Percentiles rank a stretch among this genome's conserved stretches.
These are phyloP conservation scores for Drosophila nikananu DNA, from an alignment of 1,140 invertebrate genomes.

Conservation along the genomic window DNA sequence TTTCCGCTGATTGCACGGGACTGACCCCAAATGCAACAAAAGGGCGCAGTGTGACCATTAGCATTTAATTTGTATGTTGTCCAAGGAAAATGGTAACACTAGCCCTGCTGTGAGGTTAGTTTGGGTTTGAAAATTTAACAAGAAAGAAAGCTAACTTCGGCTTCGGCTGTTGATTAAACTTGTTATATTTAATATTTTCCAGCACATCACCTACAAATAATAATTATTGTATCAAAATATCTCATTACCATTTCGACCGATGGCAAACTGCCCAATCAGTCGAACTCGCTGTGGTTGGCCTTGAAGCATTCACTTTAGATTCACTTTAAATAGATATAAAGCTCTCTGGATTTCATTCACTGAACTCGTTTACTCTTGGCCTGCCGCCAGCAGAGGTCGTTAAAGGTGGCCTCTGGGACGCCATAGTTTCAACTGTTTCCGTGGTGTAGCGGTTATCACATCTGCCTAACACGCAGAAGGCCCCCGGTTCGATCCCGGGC, in stretches of 20 bases:
- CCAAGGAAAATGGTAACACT: background rate
- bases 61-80: background rate
- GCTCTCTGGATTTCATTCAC: constrained; percentile 24
- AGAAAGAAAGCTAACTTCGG: no score
- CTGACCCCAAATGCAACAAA: constrained; percentile 35
- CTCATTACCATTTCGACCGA: constrained; percentile 10
- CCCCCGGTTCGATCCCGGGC: constrained; percentile 85
- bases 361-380: constrained; percentile 30
- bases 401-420: constrained; percentile 36
- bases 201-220: constrained; percentile 17
- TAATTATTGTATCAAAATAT: constrained; percentile 50
- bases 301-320: no score
- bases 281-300: no score
- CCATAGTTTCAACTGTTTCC: constrained; percentile 65
- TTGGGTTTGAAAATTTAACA: no score
- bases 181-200: background rate
- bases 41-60: background rate
- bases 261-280: constrained; percentile 47
- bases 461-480: constrained; percentile 85
- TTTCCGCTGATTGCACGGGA: constrained; percentile 39
- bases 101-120: background rate
- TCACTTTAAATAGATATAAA: constrained; percentile 51
- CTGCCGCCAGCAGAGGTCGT: background rate
- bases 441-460: constrained; percentile 86
- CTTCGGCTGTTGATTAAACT: no score